A percentile compares a stretch with the other conserved stretches of the same genome.
These are phyloP conservation scores for Mixornis gularis DNA, from an alignment of 2,113 vertebrate genomes.

Conservation along the genomic window DNA sequence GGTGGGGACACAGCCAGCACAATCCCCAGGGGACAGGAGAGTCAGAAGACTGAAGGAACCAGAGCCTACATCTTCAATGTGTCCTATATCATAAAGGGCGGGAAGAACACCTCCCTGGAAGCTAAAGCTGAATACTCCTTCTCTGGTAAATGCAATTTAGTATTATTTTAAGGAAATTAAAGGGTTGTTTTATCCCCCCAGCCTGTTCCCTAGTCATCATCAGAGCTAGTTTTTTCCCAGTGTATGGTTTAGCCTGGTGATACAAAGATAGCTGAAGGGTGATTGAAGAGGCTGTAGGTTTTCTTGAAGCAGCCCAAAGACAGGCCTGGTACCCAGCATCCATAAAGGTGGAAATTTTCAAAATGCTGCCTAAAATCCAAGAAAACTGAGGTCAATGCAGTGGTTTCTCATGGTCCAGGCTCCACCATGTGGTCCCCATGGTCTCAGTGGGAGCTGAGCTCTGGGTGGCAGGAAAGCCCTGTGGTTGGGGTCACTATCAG, in stretches of 20 bases:
- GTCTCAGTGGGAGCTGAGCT: background rate
- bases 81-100: constrained; percentile 35
- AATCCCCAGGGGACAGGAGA: background rate
- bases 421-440: background rate
- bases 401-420: background rate
- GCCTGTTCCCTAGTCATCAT: background rate
- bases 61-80: background rate
- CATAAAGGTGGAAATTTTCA: background rate
- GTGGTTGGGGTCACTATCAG: background rate
- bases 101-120: constrained; percentile 55
- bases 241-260: background rate
- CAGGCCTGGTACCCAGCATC: background rate
- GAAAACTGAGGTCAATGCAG: accelerated
- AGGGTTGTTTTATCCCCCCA: background rate
- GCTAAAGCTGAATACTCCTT: background rate
- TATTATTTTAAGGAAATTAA: background rate
- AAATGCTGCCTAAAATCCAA: background rate
- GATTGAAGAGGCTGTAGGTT: background rate
- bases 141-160: constrained; percentile 26
- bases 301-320: background rate
- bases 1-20: background rate
- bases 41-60: background rate
- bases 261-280: background rate
- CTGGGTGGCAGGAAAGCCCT: background rate
- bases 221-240: background rate